Conservation (phyloP, 2,797 vertebrate genomes). For the Neosilurus mollespiculum region DNA sequence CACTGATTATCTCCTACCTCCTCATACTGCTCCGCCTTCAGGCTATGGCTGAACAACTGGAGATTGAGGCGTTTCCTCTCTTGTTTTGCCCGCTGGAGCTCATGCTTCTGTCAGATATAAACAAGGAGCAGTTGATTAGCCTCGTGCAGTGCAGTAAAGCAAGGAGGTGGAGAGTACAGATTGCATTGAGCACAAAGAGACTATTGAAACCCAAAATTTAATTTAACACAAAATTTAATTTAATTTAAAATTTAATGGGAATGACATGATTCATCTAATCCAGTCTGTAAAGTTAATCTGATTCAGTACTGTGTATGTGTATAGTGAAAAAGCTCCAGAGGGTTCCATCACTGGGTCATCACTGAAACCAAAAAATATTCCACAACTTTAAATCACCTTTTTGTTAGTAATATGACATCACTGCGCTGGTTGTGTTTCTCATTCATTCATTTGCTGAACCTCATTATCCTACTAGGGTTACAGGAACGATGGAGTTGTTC, state of each 20-base stretch:
- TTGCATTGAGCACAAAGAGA: not conserved
- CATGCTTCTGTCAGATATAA: constrained; percentile 72
- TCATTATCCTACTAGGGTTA: too few species aligned
- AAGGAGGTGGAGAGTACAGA: not conserved
- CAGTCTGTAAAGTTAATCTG: not conserved
- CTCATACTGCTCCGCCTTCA: constrained; percentile 71
- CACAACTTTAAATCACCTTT: not conserved
- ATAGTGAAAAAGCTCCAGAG: not conserved
- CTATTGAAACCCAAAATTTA: constrained; percentile 4
- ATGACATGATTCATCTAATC: not conserved
- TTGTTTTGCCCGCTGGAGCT: constrained; percentile 76
- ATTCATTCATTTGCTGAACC: too few species aligned
- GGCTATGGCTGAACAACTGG: constrained; percentile 70
- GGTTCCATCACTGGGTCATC: not conserved
- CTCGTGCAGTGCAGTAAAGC: not conserved
- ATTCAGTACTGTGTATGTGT: not conserved
- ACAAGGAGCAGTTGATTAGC: not conserved
- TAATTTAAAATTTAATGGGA: not conserved
- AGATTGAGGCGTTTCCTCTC: constrained; percentile 72
- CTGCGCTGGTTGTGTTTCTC: not conserved
- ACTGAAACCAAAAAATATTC: not conserved
- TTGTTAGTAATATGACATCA: not conserved
- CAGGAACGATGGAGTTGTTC: too few species aligned
- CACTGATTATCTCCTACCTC: constrained; percentile 72
- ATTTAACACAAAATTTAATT: too few species aligned